These are phyloP conservation scores for Steinernema khuongi DNA, from an alignment of 1,140 invertebrate genomes.

Conservation along the genomic window DNA sequence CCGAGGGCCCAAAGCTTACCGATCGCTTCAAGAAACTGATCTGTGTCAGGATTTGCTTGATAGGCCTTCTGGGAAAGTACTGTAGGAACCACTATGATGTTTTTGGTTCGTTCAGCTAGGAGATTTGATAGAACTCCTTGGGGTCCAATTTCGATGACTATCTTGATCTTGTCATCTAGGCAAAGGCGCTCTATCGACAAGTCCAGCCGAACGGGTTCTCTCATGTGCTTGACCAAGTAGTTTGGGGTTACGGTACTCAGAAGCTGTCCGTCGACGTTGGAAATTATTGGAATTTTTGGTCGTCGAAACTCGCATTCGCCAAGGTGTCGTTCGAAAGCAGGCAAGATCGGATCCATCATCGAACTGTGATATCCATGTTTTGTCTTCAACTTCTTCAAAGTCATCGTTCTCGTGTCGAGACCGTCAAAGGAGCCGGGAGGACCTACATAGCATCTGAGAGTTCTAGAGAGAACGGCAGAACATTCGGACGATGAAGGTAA, in stretches of 20 bases:
- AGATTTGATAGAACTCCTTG: constrained; percentile 34
- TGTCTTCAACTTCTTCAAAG: constrained; percentile 26
- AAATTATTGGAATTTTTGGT: constrained; percentile 29
- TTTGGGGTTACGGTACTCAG: constrained; percentile 19
- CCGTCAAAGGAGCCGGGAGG: constrained; percentile 17
- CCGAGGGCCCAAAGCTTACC: constrained; percentile 32
- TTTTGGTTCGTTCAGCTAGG: background rate
- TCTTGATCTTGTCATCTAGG: constrained; percentile 10
- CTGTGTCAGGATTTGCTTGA: background rate
- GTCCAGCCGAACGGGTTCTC: constrained; percentile 42
- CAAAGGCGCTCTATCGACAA: constrained; percentile 30
- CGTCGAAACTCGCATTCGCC: background rate
- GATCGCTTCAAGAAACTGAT: constrained; percentile 17
- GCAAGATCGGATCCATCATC: constrained; percentile 45
- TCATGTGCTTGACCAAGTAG: constrained; percentile 45
- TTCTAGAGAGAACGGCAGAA: constrained; percentile 32
- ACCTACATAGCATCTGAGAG: constrained; percentile 40
- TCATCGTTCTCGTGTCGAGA: constrained; percentile 26
- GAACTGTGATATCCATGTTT: constrained; percentile 42
- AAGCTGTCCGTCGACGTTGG: constrained; percentile 40
- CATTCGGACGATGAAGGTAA: constrained; percentile 38
- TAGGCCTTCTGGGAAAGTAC: constrained; percentile 22
- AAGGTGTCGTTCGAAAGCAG: constrained; percentile 28
- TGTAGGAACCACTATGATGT: constrained; percentile 22
- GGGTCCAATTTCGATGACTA: constrained; percentile 49